Evolutionary conservation across 1,140 invertebrate genomes (phyloP), one percentile per base, ranked within the genome.

Genomic region (Mizuhopecten yessoensis): DNA sequence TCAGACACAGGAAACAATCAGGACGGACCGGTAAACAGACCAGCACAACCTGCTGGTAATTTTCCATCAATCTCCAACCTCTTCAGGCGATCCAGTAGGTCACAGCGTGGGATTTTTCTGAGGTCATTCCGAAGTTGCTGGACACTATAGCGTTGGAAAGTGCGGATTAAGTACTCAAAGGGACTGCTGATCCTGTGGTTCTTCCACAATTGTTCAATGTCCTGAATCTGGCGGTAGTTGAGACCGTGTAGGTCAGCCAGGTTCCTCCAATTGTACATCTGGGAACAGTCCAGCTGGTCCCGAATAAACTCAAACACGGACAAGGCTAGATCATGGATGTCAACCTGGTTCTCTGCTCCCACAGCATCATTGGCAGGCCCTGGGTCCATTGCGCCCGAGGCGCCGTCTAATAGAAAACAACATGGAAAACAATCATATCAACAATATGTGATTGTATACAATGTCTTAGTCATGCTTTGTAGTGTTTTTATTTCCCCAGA

Each of bases 51-150:
- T 29, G n/a, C 0, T 3, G 57, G 57, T 75, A 75, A 75, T n/a
- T 75, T 75, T 75, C 57, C 57, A 5, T 75, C 57, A n/a, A 75
- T 75, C 29, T 75, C 57, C 57, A n/a, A 17, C n/a, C 29, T 75
- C 57, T 29, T 75, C 1, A 75, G 23, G 29, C 57, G 57, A 29
- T 75, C 57, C 23, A 75, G n/a, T 75, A 75, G 3, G n/a, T 75
- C 57, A n/a, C 23, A 75, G 57, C 57, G 57, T 29, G 57, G 57
- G n/a, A 75, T 75, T n/a, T 29, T 75, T 29, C 29, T 5, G 5
- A 75, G 57, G n/a, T 75, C 57, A 75, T 75, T 5, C n/a, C 57
- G 57, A n/a, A 75, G 57, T 75, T 75, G 57, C 57, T 75, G 57
- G 23, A 75, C 57, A 75, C 1, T 75, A n/a, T 75, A 75, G 23